A percentile compares a stretch with the other conserved stretches of the same genome.
Evolutionary conservation across 2,113 vertebrate species (phyloP).

Genomic region (Sylvia atricapilla): DNA sequence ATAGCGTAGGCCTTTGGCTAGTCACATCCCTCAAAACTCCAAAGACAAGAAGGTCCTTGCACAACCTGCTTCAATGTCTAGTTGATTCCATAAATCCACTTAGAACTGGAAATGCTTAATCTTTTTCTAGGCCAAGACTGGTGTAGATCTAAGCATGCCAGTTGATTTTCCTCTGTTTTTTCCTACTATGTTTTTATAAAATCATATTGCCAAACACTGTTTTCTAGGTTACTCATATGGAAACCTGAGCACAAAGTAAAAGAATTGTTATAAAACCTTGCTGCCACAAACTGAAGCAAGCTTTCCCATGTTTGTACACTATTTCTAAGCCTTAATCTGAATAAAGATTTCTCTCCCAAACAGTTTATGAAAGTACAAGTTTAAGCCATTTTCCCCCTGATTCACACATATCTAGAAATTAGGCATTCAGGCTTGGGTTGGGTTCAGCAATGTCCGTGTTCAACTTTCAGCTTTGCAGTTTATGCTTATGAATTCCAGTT

Average conservation of each 20-base stretch:
- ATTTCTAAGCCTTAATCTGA: background rate
- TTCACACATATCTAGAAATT: background rate
- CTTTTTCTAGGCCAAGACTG: background rate
- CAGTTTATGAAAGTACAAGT: background rate
- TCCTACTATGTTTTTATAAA: background rate
- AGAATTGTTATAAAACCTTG: background rate
- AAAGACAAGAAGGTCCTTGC: background rate
- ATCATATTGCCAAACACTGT: background rate
- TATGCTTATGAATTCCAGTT: background rate
- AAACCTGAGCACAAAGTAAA: background rate
- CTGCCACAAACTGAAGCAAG: background rate
- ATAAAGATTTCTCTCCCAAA: background rate
- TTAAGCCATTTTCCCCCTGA: background rate
- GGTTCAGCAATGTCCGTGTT: background rate
- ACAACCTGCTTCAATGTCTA: background rate
- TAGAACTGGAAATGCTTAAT: background rate
- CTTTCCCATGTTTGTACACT: background rate
- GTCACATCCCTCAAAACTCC: background rate
- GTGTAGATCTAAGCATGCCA: background rate
- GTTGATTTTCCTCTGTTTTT: background rate
- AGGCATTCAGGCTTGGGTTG: background rate
- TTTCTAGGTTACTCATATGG: background rate
- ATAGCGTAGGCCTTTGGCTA: background rate
- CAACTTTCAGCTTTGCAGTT: background rate
- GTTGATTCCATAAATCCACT: background rate